Base-by-base conservation (phyloP, 2,113 vertebrate species). In the Cololabis saira region DNA sequence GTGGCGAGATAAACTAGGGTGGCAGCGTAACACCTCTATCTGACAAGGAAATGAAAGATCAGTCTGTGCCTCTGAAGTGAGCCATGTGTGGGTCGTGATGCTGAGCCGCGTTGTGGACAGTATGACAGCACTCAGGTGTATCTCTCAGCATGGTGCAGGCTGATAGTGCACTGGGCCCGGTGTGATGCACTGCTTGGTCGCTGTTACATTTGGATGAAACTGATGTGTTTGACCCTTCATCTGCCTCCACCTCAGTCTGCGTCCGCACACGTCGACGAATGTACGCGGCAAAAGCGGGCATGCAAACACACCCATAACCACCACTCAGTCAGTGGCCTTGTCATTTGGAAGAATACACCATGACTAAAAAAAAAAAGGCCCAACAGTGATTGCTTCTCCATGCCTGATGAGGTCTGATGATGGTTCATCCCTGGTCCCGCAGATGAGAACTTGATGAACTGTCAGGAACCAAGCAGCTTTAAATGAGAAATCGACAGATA, bases 351-450 rank as follows among this genome's bases (percentile, higher is more conserved):
- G 77, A 78, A 66, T 65, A 83, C 69, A 78, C 79, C 81, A 70
- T 89, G 81, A 87, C 84, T 88, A 83, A 81, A 92, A 27, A 83
- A 81, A 92, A 27, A 84, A 87, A 86, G 80, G 65, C 80, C 86
- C 63, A 67, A 67, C 69, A 75, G 76, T 87, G 90, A 93, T 93
- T 90, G 90, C 81, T 75, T 91, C 81, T 89, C 77, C 83, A 92
- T 92, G 91, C 91, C 86, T 92, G 91, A 91, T 85, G 86, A 90
- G 82, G 80, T 87, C 82, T 64, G 80, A 84, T 89, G 90, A 91
- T 92, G 90, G 84, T 78, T 83, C 78, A 86, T 84, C 76, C 68
- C 74, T 73, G 51, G 63, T 70, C 61, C 68, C 52, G 65, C 60
- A 91, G 86, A 92, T 90, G 86, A 89, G 76, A 87, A 81, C 81